Evolutionary conservation across 2,888 invertebrate genomes (phyloP), one percentile per base, ranked within the genome.

Genomic region (Dolichopus griseipennis): DNA sequence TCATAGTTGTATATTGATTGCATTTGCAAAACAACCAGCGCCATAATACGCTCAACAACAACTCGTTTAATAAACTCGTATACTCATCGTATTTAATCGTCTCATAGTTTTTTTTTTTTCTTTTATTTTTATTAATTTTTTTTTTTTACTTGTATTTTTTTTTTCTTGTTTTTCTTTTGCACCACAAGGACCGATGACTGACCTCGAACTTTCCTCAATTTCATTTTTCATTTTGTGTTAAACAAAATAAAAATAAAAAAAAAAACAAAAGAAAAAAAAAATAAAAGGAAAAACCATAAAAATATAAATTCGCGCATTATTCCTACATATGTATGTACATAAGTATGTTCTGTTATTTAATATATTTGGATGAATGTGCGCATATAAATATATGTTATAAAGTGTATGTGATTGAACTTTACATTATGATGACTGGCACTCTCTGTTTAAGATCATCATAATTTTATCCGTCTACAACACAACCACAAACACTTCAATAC

Each of bases 191-290:
- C 22, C 20, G 65, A 77, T 77, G 77, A 78, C 77, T 78, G 78
- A 77, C 77, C 77, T 77, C 77, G 78, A 77, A 77, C 78, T 76
- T 76, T 74, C 75, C 72, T 75, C 64, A 66, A 64, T 63, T 63
- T 52, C 52, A 52, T 52, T 52, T 52, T 52, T 52, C 52, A 52
- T 52, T 52, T n/a, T 52, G 12, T 43, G 9, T 6, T 12, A 52
- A 52, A 52, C 15, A 52, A n/a, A 52, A 52, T 18, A 6, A 4
- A 41, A 9, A 41, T 12, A 41, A 41, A 41, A 41, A 41, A 41
- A 15, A 41, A 2, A 9, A 41, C 3, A 41, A 41, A 41, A 2
- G 2, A 41, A 41, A 41, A 41, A 41, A 41, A 12, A 41, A 41
- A 41, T n/a, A n/a, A n/a, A n/a, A n/a, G n/a, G n/a, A 41, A 41